Conservation (phyloP, 2,113 vertebrate genomes). For the Vulpes lagopus region DNA sequence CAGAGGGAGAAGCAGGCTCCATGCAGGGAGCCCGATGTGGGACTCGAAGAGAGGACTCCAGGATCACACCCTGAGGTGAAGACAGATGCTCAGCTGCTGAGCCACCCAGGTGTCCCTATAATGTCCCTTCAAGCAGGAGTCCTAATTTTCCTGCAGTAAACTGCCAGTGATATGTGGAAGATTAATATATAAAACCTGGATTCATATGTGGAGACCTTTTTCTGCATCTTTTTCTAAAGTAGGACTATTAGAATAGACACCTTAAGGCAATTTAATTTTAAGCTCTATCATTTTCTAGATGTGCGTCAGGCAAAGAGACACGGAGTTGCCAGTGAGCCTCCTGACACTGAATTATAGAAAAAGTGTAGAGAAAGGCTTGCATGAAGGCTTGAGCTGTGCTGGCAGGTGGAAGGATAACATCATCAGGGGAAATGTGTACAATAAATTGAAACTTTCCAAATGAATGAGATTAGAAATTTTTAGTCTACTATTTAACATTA, state of each 20-base stretch:
- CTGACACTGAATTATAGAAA: background rate
- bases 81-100: too few species aligned
- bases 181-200: background rate
- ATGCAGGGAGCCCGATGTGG: too few species aligned
- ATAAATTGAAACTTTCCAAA: background rate
- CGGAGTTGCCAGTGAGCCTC: background rate
- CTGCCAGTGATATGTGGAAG: background rate
- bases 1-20: too few species aligned
- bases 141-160: background rate
- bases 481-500: background rate
- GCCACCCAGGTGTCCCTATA: background rate
- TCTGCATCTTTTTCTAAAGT: background rate
- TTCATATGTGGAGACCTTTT: background rate
- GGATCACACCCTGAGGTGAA: too few species aligned
- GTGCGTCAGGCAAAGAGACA: background rate
- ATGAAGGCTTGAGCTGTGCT: background rate
- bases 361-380: background rate
- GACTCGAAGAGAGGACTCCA: too few species aligned
- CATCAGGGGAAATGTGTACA: background rate
- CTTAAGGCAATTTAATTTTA: background rate
- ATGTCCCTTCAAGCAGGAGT: background rate
- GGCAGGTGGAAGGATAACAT: background rate
- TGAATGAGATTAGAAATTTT: background rate
- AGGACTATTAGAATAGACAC: background rate
- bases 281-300: background rate